Evolutionary conservation across 2,888 invertebrate genomes (phyloP).

Genomic region (Cabera pusaria): DNA sequence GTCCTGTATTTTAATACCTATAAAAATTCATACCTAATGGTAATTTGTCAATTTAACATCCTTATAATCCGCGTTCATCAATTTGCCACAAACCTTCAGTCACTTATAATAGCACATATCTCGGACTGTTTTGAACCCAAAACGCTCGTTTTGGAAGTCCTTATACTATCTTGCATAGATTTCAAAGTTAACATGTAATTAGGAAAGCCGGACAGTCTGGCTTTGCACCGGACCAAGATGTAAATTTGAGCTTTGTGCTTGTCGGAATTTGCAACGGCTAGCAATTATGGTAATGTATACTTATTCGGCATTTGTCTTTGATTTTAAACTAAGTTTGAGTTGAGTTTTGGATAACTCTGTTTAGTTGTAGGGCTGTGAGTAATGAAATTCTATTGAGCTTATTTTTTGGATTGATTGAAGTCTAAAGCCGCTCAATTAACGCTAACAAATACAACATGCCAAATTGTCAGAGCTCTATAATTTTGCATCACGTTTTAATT

Average conservation of each 20-base stretch:
- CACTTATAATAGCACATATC: constrained; percentile 12
- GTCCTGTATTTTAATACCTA: no score
- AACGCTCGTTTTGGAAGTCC: constrained; percentile 19
- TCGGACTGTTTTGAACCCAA: constrained; percentile 20
- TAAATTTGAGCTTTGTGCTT: constrained; percentile 15
- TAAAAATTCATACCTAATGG: no score
- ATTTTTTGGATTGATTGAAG: no score
- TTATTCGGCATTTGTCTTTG: constrained; percentile 12
- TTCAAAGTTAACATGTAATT: constrained; percentile 40
- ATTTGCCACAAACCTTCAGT: constrained; percentile 6
- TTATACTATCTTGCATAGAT: constrained; percentile 25
- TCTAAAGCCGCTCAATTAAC: no score
- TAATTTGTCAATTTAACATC: no score
- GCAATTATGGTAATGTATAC: constrained; percentile 12
- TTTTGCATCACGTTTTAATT: no score
- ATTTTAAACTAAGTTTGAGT: constrained; percentile 7
- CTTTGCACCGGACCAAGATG: constrained; percentile 12
- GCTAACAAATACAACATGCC: no score
- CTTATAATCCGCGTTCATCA: constrained; percentile 6
- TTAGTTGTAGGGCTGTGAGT: no score
- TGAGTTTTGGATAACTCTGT: no score
- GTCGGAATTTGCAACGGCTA: constrained; percentile 11
- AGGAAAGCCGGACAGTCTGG: constrained; percentile 24
- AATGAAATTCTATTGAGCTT: no score
- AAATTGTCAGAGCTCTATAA: no score